A percentile compares a stretch with the other conserved stretches of the same genome.
Conservation (phyloP, 2,888 invertebrate species). For the Ethmia dodecea region DNA sequence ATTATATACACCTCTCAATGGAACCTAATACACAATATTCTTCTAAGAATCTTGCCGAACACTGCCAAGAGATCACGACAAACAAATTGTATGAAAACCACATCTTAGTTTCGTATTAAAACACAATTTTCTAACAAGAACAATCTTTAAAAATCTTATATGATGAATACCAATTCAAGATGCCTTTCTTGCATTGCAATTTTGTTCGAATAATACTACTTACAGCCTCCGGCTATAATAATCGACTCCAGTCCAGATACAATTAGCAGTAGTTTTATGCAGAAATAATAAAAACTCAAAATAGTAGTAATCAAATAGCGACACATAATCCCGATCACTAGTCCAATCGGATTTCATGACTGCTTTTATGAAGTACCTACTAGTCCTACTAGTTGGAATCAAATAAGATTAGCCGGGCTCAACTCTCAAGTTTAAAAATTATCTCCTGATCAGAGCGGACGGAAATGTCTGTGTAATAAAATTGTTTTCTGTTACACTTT, state of each 20-base stretch:
- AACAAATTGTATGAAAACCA: too few relatives aligned
- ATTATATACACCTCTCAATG: too few relatives aligned
- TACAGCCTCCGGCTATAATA: conserved; percentile 8
- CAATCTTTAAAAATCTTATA: too few relatives aligned
- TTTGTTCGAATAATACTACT: too few relatives aligned
- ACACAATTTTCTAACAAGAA: too few relatives aligned
- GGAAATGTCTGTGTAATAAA: conserved; percentile 61
- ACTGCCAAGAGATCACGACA: too few relatives aligned
- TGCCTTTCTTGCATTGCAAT: too few relatives aligned
- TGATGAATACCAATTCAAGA: too few relatives aligned
- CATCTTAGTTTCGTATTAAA: too few relatives aligned
- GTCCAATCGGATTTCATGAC: conserved; percentile 40
- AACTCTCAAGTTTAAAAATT: conserved; percentile 48
- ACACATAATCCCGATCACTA: conserved; percentile 38
- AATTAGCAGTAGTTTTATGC: conserved; percentile 16
- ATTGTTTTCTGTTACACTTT: conserved; percentile 49
- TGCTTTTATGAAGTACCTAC: conserved; percentile 39
- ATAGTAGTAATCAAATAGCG: conserved; percentile 35
- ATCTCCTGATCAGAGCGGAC: conserved; percentile 45
- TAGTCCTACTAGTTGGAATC: conserved; percentile 44
- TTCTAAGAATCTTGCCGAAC: too few relatives aligned
- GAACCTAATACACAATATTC: too few relatives aligned
- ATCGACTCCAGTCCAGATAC: neutral
- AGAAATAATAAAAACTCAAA: conserved; percentile 31
- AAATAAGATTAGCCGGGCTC: conserved; percentile 52